Evolutionary conservation across 2,113 vertebrate genomes (phyloP).

Genomic region (Progne subis): DNA sequence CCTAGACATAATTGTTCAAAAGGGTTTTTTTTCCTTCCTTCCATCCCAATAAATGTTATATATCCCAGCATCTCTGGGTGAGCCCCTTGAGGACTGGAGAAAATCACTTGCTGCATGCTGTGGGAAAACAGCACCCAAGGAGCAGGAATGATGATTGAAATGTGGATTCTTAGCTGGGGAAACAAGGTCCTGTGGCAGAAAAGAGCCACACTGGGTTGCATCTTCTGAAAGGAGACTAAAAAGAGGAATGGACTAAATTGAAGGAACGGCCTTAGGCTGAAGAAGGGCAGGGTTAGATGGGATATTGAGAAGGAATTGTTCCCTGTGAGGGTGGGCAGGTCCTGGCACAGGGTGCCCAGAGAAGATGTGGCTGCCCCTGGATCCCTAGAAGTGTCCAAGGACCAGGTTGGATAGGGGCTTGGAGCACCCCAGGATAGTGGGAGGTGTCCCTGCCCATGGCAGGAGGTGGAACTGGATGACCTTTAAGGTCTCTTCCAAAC

Average conservation of each 20-base stretch:
- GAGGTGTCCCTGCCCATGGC: background rate
- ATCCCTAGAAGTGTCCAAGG: background rate
- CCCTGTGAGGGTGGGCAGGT: rapidly evolving
- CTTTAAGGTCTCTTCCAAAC: background rate
- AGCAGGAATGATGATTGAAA: background rate
- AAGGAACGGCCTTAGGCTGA: background rate
- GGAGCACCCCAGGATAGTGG: rapidly evolving
- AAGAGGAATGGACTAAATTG: background rate
- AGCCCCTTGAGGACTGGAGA: background rate
- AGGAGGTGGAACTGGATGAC: rapidly evolving
- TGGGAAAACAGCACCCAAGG: background rate
- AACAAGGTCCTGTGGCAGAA: background rate
- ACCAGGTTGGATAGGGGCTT: rapidly evolving
- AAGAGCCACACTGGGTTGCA: background rate
- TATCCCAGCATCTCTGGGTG: background rate
- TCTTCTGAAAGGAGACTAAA: background rate
- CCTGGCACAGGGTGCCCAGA: background rate
- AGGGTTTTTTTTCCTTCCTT: background rate
- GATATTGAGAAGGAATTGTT: rapidly evolving
- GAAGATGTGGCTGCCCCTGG: background rate
- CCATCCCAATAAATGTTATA: background rate
- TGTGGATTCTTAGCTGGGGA: background rate
- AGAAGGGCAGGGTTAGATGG: background rate
- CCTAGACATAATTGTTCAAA: background rate
- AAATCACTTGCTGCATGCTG: background rate